These are phyloP conservation scores for Spialia ferax DNA, from an alignment of 2,888 invertebrate species.

Conservation along the genomic window DNA sequence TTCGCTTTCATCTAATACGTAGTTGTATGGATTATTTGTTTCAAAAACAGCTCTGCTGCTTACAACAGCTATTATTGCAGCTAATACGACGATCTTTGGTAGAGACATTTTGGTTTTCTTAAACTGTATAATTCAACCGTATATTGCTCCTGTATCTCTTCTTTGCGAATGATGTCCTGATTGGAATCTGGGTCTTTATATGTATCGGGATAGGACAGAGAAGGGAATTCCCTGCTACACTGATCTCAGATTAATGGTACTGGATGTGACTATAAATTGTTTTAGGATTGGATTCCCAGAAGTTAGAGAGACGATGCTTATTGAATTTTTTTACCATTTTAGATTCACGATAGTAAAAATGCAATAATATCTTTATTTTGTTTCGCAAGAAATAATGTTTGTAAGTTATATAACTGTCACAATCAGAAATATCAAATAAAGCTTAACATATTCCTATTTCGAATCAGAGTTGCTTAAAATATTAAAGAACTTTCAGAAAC, in stretches of 20 bases:
- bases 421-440: too few relatives aligned
- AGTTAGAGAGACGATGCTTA: too few relatives aligned
- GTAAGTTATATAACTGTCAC: too few relatives aligned
- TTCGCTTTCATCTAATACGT: conserved; percentile 26
- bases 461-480: too few relatives aligned
- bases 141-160: background rate
- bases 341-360: too few relatives aligned
- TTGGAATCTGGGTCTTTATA: background rate
- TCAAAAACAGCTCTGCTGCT: conserved; percentile 13
- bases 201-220: background rate
- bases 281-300: background rate
- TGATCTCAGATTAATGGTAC: background rate
- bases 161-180: background rate
- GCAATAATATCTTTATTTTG: too few relatives aligned
- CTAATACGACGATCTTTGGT: conserved; percentile 10
- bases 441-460: too few relatives aligned
- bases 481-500: too few relatives aligned
- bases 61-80: conserved; percentile 16
- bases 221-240: background rate
- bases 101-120: conserved; percentile 9
- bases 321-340: too few relatives aligned
- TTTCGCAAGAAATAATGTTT: too few relatives aligned
- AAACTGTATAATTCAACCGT: too few relatives aligned
- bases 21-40: conserved; percentile 10
- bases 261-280: background rate